Base-by-base conservation (phyloP, 2,797 vertebrate genomes). In the Anomalospiza imberbis region DNA sequence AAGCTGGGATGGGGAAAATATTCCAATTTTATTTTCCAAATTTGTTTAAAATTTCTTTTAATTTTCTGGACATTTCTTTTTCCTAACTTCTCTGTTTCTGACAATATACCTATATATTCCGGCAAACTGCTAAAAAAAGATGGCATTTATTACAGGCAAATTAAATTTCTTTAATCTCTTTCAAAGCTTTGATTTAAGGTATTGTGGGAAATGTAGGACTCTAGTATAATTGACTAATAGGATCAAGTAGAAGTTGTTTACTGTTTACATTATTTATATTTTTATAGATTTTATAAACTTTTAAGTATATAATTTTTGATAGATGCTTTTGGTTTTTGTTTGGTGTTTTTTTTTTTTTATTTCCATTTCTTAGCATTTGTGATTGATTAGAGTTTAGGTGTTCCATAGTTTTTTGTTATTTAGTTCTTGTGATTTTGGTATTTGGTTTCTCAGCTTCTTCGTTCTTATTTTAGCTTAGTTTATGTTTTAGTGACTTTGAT, bases 11-110 rank as follows among this genome's bases (percentile, higher is more conserved):
- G 38, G 17, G 15, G 17, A 74, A 40, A 83, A 54, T 40, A 19
- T 2, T 3, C 12, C 10, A 4, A 6, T 34, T 65, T 40, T 44
- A 19, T 55, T 71, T 55, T 55, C 18, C 0, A 3, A 22, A 16
- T 68, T 57, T 2, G 1, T 70, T 81, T 72, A 34, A 66, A 40
- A 40, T 40, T 40, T 40, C 12, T 40, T 40, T 40, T 40, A 40
- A 40, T 40, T 40, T 40, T 40, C 2, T 1, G 2, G 16, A 25
- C 0, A 1, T 36, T 24, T 74, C 1, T 62, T 58, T 48, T 24
- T 13, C 15, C 13, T 57, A 58, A 38, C 29, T 38, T n/a, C 4
- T n/a, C 17, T 36, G 2, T 55, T 86, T 20, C 13, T 61, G 25
- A 38, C 34, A 38, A 38, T 2, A 18, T 13, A 28, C 34, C 4